Evolutionary conservation across 2,113 vertebrate species (phyloP).

Genomic region (Cyanistes caeruleus): DNA sequence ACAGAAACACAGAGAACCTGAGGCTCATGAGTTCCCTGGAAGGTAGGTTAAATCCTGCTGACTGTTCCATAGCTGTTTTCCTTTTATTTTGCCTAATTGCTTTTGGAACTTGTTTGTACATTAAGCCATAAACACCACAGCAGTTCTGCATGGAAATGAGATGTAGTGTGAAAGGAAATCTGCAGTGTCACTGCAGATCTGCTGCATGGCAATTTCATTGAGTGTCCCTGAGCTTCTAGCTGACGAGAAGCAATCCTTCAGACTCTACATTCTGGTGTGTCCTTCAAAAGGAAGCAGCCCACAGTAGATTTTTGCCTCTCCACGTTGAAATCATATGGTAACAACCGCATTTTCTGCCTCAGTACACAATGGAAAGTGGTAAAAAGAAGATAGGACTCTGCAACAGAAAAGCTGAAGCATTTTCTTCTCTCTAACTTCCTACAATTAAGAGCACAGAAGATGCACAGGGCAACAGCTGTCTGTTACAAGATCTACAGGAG

Average conservation of each 20-base stretch:
- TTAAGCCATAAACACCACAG: neutral
- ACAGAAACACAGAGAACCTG: neutral
- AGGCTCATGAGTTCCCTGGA: neutral
- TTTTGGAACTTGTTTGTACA: neutral
- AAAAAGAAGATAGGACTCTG: neutral
- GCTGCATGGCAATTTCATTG: neutral
- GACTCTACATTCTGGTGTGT: neutral
- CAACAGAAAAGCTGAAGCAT: neutral
- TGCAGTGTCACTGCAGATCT: neutral
- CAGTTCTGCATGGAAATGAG: neutral
- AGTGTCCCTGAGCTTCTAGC: neutral
- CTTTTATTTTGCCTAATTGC: neutral
- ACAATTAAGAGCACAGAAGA: neutral
- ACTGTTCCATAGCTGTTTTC: neutral
- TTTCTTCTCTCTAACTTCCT: neutral
- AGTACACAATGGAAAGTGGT: neutral
- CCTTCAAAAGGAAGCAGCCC: neutral
- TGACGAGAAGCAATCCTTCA: neutral
- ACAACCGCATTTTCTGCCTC: neutral
- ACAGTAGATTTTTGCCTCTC: neutral
- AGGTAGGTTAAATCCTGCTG: neutral
- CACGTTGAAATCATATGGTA: neutral
- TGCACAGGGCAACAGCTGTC: neutral
- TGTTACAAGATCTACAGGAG: neutral
- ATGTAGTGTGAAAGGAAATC: accelerated